Percentiles rank a stretch among this genome's conserved stretches.
Evolutionary conservation across 2,888 invertebrate genomes (phyloP).

Genomic region (Cephus pygmeus): DNA sequence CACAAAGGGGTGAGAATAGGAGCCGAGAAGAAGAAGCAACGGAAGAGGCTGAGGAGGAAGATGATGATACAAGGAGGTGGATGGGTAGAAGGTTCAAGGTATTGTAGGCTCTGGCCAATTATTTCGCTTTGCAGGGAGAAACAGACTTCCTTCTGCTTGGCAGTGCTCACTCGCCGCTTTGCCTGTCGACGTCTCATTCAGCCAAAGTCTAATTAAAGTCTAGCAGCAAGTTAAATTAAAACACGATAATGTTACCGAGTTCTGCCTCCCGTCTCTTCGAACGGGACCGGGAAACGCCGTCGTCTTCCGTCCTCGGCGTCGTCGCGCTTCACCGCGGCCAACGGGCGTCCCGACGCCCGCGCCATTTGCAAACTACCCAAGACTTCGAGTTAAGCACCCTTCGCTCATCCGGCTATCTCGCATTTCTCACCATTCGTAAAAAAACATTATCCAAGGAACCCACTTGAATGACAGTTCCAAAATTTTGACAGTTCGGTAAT

Average conservation of each 20-base stretch:
- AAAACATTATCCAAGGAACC: too few species aligned
- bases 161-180: slow-evolving; percentile 39
- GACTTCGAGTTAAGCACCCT: slow-evolving; percentile 20
- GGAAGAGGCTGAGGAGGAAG: slow-evolving; percentile 18
- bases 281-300: not conserved
- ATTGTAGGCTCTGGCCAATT: slow-evolving; percentile 44
- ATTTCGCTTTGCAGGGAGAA: slow-evolving; percentile 34
- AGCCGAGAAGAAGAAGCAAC: slow-evolving; percentile 20
- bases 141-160: slow-evolving; percentile 12
- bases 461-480: too few species aligned
- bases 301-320: too few species aligned
- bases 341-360: too few species aligned
- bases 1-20: slow-evolving; percentile 10
- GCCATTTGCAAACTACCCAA: slow-evolving; percentile 38
- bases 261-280: not conserved
- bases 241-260: slow-evolving; percentile 61
- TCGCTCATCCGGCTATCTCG: too few species aligned
- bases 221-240: slow-evolving; percentile 65
- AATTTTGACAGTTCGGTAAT: too few species aligned
- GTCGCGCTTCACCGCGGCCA: too few species aligned
- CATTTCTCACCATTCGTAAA: too few species aligned
- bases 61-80: slow-evolving; percentile 6
- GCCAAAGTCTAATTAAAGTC: slow-evolving; percentile 64
- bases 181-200: slow-evolving; percentile 53
- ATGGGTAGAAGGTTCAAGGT: slow-evolving; percentile 16